A percentile compares a stretch with the other conserved stretches of the same genome.
Conservation (phyloP, 2,888 invertebrate genomes). For the Stramonita haemastoma region DNA sequence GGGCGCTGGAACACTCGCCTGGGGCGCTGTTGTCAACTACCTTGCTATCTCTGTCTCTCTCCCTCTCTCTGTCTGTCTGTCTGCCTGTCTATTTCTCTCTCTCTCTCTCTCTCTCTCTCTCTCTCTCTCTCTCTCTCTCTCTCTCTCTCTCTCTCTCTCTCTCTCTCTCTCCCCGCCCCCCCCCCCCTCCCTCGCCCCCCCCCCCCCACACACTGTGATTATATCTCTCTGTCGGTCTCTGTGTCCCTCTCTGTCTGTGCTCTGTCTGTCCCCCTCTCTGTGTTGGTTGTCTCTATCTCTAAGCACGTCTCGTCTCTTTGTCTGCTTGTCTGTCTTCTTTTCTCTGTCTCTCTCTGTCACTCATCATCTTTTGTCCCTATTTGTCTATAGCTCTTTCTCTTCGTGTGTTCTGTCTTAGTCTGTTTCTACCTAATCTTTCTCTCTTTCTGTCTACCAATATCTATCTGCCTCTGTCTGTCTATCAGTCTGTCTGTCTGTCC, state of each 20-base stretch:
- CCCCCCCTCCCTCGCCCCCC: constrained; percentile 18
- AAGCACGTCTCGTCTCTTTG: too few relatives aligned
- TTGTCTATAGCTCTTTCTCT: too few relatives aligned
- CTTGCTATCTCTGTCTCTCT: neutral
- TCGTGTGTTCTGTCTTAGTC: too few relatives aligned
- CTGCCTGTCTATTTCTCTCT: constrained; percentile 8
- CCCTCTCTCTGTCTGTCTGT: neutral
- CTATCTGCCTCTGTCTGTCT: neutral
- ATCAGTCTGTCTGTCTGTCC: neutral
- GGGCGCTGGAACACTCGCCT: neutral
- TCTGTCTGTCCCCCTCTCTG: too few relatives aligned
- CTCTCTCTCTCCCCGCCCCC: constrained; percentile 25
- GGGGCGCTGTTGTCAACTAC: neutral
- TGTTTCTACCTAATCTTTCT: too few relatives aligned
- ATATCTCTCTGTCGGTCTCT: constrained; percentile 19
- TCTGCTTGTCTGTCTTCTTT: too few relatives aligned
- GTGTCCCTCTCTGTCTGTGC: neutral
- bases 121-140: constrained; percentile 9
- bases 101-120: constrained; percentile 28
- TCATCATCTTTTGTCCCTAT: too few relatives aligned
- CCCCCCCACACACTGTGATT: neutral
- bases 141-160: constrained; percentile 27
- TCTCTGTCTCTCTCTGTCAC: too few relatives aligned
- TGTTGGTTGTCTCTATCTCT: too few relatives aligned
- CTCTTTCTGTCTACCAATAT: constrained; percentile 6